Evolutionary conservation across 92 coral and sea anemone genomes (phyloP).

Genomic region (Scolanthus callimorphus): DNA sequence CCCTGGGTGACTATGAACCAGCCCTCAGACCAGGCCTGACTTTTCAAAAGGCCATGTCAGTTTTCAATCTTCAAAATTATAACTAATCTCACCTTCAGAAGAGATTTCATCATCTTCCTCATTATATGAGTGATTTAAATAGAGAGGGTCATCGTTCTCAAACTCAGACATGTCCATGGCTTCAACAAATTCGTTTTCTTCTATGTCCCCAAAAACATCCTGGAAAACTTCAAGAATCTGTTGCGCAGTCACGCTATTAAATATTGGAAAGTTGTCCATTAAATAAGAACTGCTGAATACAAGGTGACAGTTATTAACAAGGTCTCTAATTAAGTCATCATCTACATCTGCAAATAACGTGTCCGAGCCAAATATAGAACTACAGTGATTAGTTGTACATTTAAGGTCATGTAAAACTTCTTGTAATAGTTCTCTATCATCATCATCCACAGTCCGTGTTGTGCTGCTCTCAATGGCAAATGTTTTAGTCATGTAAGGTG

Average conservation of each 20-base stretch:
- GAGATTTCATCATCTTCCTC: conserved; percentile 16
- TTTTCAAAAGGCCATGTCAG: too few relatives aligned
- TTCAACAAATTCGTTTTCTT: conserved; percentile 8
- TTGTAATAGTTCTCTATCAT: conserved; percentile 27
- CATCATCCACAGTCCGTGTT: conserved; percentile 24
- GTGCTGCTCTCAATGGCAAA: neutral
- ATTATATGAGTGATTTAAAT: conserved; percentile 21
- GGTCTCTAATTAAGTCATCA: conserved; percentile 17
- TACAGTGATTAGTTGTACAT: conserved; percentile 8
- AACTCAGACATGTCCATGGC: conserved; percentile 21
- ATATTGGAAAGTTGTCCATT: conserved; percentile 33
- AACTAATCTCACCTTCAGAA: conserved; percentile 16
- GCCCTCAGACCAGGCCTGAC: too few relatives aligned
- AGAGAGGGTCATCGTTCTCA: conserved; percentile 41
- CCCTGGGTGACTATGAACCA: too few relatives aligned
- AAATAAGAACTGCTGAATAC: conserved; percentile 25
- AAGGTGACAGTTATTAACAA: conserved; percentile 11
- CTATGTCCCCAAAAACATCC: conserved; percentile 42
- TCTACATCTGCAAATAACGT: conserved; percentile 3
- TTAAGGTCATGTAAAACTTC: conserved; percentile 26
- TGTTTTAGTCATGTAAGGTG: neutral
- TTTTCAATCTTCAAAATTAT: conserved; percentile 11
- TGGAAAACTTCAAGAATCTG: conserved; percentile 25
- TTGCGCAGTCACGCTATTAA: conserved; percentile 9
- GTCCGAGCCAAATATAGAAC: conserved; percentile 16